These are phyloP conservation scores for Macrobrachium rosenbergii DNA, from an alignment of 1,140 invertebrate species.

Conservation along the genomic window DNA sequence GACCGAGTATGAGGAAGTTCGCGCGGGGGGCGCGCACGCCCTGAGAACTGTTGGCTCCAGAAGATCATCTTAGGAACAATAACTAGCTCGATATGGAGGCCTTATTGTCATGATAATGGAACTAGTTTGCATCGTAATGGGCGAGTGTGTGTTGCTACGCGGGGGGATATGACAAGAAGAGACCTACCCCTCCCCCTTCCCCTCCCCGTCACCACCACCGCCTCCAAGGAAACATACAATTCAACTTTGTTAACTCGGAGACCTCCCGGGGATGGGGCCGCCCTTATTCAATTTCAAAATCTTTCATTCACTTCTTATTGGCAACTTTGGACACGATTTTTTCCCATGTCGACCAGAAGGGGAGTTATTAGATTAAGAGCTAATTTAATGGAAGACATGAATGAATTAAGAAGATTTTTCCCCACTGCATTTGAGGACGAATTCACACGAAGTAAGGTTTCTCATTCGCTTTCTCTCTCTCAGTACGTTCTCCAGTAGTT, in stretches of 20 bases:
- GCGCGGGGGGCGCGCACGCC: not conserved
- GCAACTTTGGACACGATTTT: not conserved
- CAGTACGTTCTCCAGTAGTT: not conserved
- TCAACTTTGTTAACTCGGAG: slow-evolving; percentile 53
- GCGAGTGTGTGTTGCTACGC: slow-evolving; percentile 49
- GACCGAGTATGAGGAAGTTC: not conserved
- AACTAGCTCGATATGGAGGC: slow-evolving; percentile 62
- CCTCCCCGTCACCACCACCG: slow-evolving; percentile 10
- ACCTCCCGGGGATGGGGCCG: not conserved
- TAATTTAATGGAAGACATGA: slow-evolving; percentile 9
- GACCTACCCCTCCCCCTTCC: slow-evolving; percentile 35
- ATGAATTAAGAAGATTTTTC: slow-evolving; percentile 12
- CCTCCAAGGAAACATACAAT: slow-evolving; percentile 18
- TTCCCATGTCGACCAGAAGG: slow-evolving; percentile 3
- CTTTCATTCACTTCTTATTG: not conserved
- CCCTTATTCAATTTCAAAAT: slow-evolving; percentile 18
- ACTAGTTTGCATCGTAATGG: slow-evolving; percentile 65
- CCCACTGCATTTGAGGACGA: not conserved
- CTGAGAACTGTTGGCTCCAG: not conserved
- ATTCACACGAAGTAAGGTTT: not conserved
- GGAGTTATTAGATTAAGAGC: slow-evolving; percentile 21
- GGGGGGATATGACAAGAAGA: slow-evolving; percentile 58
- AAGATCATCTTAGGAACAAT: slow-evolving; percentile 64
- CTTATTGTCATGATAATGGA: slow-evolving; percentile 66
- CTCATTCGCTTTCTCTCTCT: slow-evolving; percentile 29